Percentiles rank a stretch among this genome's conserved stretches.
These are phyloP conservation scores for Mimumesa dahlbomi DNA, from an alignment of 2,888 invertebrate species.

Conservation along the genomic window DNA sequence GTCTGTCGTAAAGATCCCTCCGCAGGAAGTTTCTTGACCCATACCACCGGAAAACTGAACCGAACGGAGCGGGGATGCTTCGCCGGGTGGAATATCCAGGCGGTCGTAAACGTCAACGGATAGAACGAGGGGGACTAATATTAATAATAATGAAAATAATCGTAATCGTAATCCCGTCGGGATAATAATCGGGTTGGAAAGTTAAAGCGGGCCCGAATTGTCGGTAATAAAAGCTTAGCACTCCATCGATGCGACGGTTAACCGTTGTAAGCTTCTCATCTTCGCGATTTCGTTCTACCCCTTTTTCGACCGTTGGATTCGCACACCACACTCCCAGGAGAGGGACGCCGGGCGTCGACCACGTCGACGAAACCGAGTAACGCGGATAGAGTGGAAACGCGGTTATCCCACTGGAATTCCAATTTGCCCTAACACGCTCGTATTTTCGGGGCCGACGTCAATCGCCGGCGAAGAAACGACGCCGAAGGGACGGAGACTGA, in stretches of 20 bases:
- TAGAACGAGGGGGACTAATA: background rate
- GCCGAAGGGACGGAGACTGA: background rate
- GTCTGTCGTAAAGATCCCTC: background rate
- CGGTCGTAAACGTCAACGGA: too few species aligned
- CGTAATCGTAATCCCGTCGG: constrained; percentile 5
- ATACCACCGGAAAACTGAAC: too few species aligned
- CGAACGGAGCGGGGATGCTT: too few species aligned
- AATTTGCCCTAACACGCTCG: constrained; percentile 39
- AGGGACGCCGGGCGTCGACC: too few species aligned
- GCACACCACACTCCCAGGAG: too few species aligned
- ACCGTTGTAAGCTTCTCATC: background rate
- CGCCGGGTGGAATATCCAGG: too few species aligned
- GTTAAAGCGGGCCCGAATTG: constrained; percentile 2
- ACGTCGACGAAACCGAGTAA: constrained; percentile 18
- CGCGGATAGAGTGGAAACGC: constrained; percentile 44
- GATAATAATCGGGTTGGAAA: constrained; percentile 24
- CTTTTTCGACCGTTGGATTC: background rate
- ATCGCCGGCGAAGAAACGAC: constrained; percentile 6
- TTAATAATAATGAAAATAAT: constrained; percentile 32
- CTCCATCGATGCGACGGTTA: constrained; percentile 35
- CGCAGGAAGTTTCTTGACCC: background rate
- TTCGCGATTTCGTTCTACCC: background rate
- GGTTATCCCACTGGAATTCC: constrained; percentile 53
- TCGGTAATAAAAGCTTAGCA: constrained; percentile 39
- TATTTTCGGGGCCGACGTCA: constrained; percentile 28